These are phyloP conservation scores for Datnioides undecimradiatus DNA, from an alignment of 2,113 vertebrate species.

Conservation along the genomic window DNA sequence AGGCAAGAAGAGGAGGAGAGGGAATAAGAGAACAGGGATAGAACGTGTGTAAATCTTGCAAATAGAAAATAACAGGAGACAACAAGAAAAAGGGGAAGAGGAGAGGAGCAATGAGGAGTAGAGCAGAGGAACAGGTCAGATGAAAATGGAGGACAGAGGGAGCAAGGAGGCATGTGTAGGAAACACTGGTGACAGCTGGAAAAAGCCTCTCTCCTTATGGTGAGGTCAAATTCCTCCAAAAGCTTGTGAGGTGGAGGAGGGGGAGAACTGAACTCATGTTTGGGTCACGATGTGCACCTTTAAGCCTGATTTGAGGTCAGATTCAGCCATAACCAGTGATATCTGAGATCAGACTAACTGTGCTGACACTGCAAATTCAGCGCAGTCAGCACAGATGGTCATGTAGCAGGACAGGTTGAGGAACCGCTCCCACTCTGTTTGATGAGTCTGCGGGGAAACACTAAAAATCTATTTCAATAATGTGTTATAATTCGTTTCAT, in stretches of 20 bases:
- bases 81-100: neutral
- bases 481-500: neutral
- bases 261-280: constrained; percentile 26
- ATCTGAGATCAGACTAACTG: constrained; percentile 1
- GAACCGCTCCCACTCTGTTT: neutral
- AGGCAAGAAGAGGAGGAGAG: neutral
- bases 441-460: no score
- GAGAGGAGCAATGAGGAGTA: neutral
- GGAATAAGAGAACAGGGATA: neutral
- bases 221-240: constrained; percentile 52
- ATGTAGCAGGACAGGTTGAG: neutral
- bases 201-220: constrained; percentile 54
- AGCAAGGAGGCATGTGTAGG: constrained; percentile 46
- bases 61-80: neutral
- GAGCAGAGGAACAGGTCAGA: no score
- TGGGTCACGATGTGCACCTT: constrained; percentile 29
- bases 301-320: constrained; percentile 38
- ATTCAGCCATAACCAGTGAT: constrained; percentile 8
- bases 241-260: constrained; percentile 29
- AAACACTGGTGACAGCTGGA: constrained; percentile 63
- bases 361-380: constrained; percentile 34
- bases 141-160: constrained; percentile 46
- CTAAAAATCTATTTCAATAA: neutral
- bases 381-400: constrained; percentile 2
- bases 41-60: constrained; percentile 8